phyloP scores from a whole-genome alignment of 2,113 vertebrate species.

The Tachysurus fulvidraco region DNA sequence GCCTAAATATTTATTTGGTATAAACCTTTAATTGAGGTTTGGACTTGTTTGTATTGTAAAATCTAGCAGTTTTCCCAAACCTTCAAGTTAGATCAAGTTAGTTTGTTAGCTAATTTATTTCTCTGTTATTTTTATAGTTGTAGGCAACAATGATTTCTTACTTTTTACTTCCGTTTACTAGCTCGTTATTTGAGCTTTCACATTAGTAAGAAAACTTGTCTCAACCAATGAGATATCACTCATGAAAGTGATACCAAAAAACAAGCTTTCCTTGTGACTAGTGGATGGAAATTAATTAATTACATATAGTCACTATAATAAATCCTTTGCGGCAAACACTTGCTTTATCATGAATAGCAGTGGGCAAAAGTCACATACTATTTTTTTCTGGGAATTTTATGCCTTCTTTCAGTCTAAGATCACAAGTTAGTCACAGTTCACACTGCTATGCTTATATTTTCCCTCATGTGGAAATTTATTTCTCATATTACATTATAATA shows the following conservation, averaged over 20 bases:
- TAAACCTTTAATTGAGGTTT: neutral
- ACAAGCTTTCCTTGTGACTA: neutral
- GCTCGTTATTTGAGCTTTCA: neutral
- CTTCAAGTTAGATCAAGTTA: neutral
- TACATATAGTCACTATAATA: neutral
- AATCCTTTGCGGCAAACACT: constrained; percentile 16
- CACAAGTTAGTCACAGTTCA: constrained; percentile 30
- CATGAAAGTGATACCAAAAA: neutral
- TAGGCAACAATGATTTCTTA: no score
- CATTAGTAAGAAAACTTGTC: neutral
- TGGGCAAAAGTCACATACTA: constrained; percentile 9
- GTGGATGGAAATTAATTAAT: neutral
- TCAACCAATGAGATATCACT: neutral
- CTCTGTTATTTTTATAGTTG: no score
- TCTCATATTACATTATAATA: neutral
- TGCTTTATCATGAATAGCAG: constrained; percentile 12
- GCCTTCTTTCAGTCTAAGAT: neutral
- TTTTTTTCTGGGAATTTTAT: neutral
- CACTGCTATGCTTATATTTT: neutral
- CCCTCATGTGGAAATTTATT: neutral
- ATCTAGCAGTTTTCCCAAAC: neutral
- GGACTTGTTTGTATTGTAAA: neutral
- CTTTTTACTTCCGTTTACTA: no score
- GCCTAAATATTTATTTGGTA: neutral
- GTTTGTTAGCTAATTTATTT: neutral